Evolutionary conservation across 2,888 invertebrate genomes (phyloP).

Genomic region (Dromius quadrimaculatus): DNA sequence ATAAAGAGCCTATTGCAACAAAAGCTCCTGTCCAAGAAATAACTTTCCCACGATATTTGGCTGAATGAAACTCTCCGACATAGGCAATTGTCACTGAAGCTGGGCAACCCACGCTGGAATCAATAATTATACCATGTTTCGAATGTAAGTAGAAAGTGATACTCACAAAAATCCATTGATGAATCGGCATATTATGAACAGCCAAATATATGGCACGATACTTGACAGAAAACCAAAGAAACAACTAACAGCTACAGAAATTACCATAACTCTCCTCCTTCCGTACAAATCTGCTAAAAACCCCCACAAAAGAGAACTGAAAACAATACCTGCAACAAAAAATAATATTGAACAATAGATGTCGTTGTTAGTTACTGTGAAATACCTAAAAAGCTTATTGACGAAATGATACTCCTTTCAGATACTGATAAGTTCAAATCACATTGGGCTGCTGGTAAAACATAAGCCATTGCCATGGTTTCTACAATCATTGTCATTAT

Average conservation of each 20-base stretch:
- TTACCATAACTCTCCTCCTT: constrained; percentile 67
- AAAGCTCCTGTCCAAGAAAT: constrained; percentile 65
- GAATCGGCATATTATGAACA: constrained; percentile 69
- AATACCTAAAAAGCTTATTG: constrained; percentile 37
- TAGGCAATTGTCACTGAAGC: constrained; percentile 69
- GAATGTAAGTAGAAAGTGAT: constrained; percentile 12
- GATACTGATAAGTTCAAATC: constrained; percentile 36
- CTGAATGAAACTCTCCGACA: constrained; percentile 69
- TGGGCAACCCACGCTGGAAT: constrained; percentile 65
- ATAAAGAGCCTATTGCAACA: constrained; percentile 63
- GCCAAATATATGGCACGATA: constrained; percentile 67
- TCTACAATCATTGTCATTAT: constrained; percentile 20
- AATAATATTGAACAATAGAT: too few relatives aligned
- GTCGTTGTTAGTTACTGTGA: too few relatives aligned
- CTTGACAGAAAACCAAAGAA: constrained; percentile 68
- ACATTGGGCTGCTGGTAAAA: constrained; percentile 44
- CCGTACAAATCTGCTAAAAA: constrained; percentile 71
- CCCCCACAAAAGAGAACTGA: constrained; percentile 73
- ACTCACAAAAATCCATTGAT: constrained; percentile 70
- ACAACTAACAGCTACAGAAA: constrained; percentile 67
- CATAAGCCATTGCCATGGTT: constrained; percentile 12
- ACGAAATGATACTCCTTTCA: constrained; percentile 30
- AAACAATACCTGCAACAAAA: constrained; percentile 63
- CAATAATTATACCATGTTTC: neutral
- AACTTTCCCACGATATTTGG: constrained; percentile 66